Evolutionary conservation across 2,113 vertebrate species (phyloP).

Genomic region (Tautogolabrus adspersus): DNA sequence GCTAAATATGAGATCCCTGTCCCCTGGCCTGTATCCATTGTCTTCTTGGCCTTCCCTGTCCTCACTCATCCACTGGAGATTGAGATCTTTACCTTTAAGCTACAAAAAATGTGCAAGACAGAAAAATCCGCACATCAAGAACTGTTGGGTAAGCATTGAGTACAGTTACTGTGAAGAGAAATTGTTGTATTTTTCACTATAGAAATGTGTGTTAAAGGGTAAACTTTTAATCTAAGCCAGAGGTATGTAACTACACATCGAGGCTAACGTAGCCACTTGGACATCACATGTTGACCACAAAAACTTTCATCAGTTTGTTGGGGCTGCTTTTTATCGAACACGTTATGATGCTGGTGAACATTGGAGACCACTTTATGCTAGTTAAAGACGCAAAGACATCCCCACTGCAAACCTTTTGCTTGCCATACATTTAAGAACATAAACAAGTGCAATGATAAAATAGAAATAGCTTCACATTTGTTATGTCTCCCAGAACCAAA

Average conservation of each 20-base stretch:
- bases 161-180: not conserved
- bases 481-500: not conserved
- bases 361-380: not conserved
- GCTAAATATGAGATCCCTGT: conserved; percentile 85
- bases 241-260: not conserved
- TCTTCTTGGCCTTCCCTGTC: conserved; percentile 72
- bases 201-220: too few relatives aligned
- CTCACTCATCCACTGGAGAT: conserved; percentile 50
- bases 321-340: not conserved
- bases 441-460: not conserved
- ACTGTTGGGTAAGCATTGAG: conserved; percentile 7
- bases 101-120: conserved; percentile 30
- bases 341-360: not conserved
- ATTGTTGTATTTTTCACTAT: not conserved
- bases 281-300: not conserved
- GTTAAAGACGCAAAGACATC: not conserved
- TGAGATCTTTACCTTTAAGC: conserved; percentile 65
- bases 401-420: not conserved
- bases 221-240: not conserved
- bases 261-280: not conserved
- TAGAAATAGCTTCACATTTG: not conserved
- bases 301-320: too few relatives aligned
- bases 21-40: conserved; percentile 75
- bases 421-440: not conserved
- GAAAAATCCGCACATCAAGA: conserved; percentile 44